Percentiles rank a stretch among this genome's conserved stretches.
These are phyloP conservation scores for Isichthys henryi DNA, from an alignment of 2,113 vertebrate genomes.

Conservation along the genomic window DNA sequence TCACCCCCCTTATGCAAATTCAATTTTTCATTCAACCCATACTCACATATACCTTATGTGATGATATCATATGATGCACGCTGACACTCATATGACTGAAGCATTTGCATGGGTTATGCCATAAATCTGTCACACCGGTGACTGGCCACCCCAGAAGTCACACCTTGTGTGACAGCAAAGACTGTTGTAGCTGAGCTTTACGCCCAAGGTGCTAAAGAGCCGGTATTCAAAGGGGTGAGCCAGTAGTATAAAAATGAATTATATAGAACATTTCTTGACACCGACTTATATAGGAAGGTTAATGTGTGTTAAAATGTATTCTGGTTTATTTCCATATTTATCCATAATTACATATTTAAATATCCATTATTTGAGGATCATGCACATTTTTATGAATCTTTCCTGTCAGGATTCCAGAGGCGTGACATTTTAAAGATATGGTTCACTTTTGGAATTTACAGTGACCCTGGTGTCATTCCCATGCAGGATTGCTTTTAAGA, in stretches of 20 bases:
- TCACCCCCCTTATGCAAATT: neutral
- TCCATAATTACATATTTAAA: neutral
- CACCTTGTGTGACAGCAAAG: neutral
- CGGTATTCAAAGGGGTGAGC: neutral
- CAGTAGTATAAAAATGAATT: neutral
- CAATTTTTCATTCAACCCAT: neutral
- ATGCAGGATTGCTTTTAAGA: neutral
- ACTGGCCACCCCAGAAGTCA: neutral
- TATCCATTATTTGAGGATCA: neutral
- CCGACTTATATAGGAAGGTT: neutral
- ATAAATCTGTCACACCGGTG: neutral
- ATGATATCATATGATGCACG: neutral
- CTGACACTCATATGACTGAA: neutral
- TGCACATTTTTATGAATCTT: neutral
- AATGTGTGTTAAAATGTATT: neutral
- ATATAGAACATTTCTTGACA: neutral
- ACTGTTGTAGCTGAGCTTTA: neutral
- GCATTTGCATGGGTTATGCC: neutral
- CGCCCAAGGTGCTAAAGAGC: neutral
- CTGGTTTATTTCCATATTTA: neutral
- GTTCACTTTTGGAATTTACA: neutral
- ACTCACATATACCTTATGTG: neutral
- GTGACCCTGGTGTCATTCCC: neutral
- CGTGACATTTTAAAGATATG: neutral
- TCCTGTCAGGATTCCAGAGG: neutral